Evolutionary conservation across 2,797 vertebrate species (phyloP).

Genomic region (Anabas testudineus): DNA sequence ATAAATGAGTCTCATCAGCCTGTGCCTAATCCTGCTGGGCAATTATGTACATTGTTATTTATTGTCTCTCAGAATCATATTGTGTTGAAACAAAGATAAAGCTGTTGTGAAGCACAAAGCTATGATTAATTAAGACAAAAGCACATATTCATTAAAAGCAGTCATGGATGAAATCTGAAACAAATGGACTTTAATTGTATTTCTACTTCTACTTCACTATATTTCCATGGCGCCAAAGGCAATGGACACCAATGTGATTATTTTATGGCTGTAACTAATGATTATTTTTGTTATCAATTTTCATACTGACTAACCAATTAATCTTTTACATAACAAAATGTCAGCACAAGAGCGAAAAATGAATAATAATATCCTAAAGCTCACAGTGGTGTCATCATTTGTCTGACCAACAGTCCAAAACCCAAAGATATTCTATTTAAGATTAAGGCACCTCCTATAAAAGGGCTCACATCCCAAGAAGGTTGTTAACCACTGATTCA

Average conservation of each 20-base stretch:
- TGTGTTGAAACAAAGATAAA: slow-evolving; percentile 42
- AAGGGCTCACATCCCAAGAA: neutral
- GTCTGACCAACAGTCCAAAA: neutral
- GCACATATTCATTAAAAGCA: slow-evolving; percentile 59
- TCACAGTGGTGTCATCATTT: neutral
- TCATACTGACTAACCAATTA: slow-evolving; percentile 3
- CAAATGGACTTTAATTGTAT: slow-evolving; percentile 49
- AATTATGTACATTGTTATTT: slow-evolving; percentile 49
- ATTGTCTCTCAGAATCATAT: slow-evolving; percentile 32
- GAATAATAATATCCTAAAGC: neutral
- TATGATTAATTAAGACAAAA: slow-evolving; percentile 57
- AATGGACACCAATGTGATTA: neutral
- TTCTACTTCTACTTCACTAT: slow-evolving; percentile 25
- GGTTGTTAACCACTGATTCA: neutral
- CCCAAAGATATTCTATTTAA: neutral
- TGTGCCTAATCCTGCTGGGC: slow-evolving; percentile 51
- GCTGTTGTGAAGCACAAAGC: slow-evolving; percentile 45
- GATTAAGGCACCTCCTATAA: neutral
- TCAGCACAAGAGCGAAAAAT: neutral
- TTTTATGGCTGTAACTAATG: slow-evolving; percentile 1
- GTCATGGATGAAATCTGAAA: slow-evolving; percentile 58
- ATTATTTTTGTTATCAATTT: slow-evolving; percentile 19
- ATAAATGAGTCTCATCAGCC: slow-evolving; percentile 36
- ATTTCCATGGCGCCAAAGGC: neutral
- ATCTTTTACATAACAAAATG: slow-evolving; percentile 9